Percentiles rank a stretch among this genome's conserved stretches.
phyloP scores from a whole-genome alignment of 1,140 invertebrate species.

The Augochlora pura region DNA sequence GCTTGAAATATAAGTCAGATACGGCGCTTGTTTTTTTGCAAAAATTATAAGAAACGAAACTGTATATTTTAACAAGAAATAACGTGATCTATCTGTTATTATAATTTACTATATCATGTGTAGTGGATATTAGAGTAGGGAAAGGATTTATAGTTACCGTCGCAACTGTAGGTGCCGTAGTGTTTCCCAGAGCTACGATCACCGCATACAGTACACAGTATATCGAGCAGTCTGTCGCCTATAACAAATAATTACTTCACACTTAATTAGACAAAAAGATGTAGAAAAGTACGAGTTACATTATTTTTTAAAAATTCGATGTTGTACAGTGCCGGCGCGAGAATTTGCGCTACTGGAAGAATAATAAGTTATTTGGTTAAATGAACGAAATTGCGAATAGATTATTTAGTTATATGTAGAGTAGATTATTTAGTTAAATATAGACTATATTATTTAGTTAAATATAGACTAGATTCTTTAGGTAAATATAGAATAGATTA shows the following conservation, averaged over 20 bases:
- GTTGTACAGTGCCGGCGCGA: background rate
- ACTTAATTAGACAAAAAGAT: background rate
- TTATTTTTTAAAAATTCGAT: background rate
- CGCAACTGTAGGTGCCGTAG: constrained; percentile 98
- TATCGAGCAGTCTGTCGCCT: constrained; percentile 96
- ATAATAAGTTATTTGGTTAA: no score
- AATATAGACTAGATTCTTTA: no score
- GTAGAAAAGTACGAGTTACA: background rate
- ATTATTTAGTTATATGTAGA: no score
- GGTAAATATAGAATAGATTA: no score
- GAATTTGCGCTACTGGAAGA: background rate
- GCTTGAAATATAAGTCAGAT: no score
- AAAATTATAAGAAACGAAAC: background rate
- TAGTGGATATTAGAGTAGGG: constrained; percentile 21
- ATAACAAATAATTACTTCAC: constrained; percentile 69
- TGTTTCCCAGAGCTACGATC: constrained; percentile 98
- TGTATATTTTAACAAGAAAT: background rate
- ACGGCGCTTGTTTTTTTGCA: background rate
- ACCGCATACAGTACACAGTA: constrained; percentile 97
- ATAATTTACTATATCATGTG: background rate
- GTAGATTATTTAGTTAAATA: no score
- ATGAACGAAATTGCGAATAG: no score
- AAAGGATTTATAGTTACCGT: constrained; percentile 85
- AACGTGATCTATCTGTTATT: constrained; percentile 23
- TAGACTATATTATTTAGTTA: no score